Evolutionary conservation across 2,113 vertebrate genomes (phyloP).

Genomic region (Labeo catla): DNA sequence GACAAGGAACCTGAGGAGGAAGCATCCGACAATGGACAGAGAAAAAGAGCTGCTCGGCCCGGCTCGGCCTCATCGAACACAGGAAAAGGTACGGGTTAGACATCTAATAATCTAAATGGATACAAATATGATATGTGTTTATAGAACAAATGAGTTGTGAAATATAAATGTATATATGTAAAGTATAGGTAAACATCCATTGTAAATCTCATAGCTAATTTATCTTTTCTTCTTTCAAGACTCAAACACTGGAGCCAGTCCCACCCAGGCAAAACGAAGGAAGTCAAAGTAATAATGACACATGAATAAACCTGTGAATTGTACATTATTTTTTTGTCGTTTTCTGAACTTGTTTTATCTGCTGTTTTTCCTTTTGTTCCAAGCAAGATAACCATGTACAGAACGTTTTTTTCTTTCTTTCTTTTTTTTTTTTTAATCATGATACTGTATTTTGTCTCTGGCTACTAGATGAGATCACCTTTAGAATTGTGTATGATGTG

Average conservation of each 20-base stretch:
- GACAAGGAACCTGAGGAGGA: constrained; percentile 90
- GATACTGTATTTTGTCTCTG: constrained; percentile 72
- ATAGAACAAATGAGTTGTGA: background rate
- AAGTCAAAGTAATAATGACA: constrained; percentile 92
- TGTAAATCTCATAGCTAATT: no score
- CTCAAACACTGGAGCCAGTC: constrained; percentile 89
- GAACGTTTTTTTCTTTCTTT: constrained; percentile 74
- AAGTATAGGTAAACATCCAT: no score
- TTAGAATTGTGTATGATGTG: constrained; percentile 62
- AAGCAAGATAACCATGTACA: constrained; percentile 87
- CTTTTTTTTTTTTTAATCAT: constrained; percentile 75
- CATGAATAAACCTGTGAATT: constrained; percentile 83
- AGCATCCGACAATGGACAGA: constrained; percentile 85
- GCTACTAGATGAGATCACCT: constrained; percentile 72
- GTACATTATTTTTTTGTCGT: constrained; percentile 79
- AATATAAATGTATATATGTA: background rate
- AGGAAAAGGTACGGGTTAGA: constrained; percentile 50
- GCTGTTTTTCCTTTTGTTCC: constrained; percentile 73
- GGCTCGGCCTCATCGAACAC: constrained; percentile 73
- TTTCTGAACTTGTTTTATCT: constrained; percentile 84
- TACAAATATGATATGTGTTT: background rate
- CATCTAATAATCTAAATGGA: background rate
- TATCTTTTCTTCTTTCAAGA: constrained; percentile 56
- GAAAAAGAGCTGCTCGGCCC: constrained; percentile 89
- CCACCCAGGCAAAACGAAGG: constrained; percentile 96